Conservation (phyloP, 2,113 vertebrate species). For the Phaethon lepturus region DNA sequence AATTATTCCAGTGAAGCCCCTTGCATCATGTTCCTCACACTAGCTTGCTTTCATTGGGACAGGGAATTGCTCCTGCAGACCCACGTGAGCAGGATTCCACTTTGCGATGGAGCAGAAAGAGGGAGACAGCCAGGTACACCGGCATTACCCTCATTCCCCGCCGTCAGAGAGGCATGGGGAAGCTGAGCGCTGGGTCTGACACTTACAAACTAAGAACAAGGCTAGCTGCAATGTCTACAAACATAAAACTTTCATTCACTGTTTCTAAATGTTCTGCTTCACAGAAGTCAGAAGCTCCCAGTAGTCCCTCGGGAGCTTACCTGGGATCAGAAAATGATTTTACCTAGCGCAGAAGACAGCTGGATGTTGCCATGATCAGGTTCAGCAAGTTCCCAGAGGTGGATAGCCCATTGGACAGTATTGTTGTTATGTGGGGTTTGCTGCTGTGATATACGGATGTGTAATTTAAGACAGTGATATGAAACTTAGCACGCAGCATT, state of each 20-base stretch:
- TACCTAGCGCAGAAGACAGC: background rate
- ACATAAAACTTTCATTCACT: background rate
- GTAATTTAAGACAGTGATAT: background rate
- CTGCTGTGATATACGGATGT: background rate
- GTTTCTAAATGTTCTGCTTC: slow-evolving; percentile 39
- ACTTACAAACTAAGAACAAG: slow-evolving; percentile 6
- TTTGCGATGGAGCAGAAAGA: background rate
- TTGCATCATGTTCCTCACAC: background rate
- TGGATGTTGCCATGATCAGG: fast-evolving
- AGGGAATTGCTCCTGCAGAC: background rate
- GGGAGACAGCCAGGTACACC: background rate
- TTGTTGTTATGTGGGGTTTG: background rate
- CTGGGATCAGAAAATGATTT: slow-evolving; percentile 21
- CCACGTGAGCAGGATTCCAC: background rate
- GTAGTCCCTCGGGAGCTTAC: background rate
- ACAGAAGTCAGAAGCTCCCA: background rate
- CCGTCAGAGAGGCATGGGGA: background rate
- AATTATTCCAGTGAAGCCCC: background rate
- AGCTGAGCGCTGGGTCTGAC: background rate
- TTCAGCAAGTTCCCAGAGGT: background rate
- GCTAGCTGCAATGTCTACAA: background rate
- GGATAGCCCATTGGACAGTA: background rate
- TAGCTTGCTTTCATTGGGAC: background rate
- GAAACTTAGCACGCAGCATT: background rate
- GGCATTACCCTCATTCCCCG: background rate